Evolutionary conservation across 1,140 invertebrate genomes (phyloP).

Genomic region (Acromyrmex charruanus): DNA sequence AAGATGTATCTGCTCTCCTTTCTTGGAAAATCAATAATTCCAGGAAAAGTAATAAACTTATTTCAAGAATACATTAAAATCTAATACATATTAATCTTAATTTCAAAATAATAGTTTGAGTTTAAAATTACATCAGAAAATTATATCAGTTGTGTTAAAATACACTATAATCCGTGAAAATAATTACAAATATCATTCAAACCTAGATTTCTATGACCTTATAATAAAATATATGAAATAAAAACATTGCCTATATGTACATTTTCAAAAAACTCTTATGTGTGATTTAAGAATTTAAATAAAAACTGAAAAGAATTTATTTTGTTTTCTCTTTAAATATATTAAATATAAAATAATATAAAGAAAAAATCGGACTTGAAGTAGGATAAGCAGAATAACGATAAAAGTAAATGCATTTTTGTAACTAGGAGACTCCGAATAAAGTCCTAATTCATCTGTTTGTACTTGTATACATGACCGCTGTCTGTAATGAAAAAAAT

Average conservation of each 20-base stretch:
- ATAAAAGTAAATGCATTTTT: conserved; percentile 4
- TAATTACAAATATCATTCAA: conserved; percentile 5
- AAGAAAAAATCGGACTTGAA: not conserved
- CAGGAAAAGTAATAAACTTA: not conserved
- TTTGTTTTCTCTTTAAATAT: not conserved
- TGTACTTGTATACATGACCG: too few species aligned
- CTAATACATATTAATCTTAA: not conserved
- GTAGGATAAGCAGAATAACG: not conserved
- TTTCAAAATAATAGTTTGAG: not conserved
- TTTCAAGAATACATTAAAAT: not conserved
- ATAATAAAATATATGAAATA: not conserved
- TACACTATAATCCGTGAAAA: not conserved
- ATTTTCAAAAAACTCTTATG: not conserved
- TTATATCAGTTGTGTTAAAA: not conserved
- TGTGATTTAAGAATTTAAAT: not conserved
- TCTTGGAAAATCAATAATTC: conserved; percentile 15
- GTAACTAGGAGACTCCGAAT: not conserved
- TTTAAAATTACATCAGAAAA: not conserved
- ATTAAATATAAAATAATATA: not conserved
- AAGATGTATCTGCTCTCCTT: not conserved
- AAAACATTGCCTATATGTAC: not conserved
- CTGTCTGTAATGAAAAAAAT: not conserved
- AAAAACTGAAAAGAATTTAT: not conserved
- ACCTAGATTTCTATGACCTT: not conserved
- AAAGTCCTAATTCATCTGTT: not conserved